Conservation (phyloP, 2,113 vertebrate genomes). For the Lamprologus tigripictilis region DNA sequence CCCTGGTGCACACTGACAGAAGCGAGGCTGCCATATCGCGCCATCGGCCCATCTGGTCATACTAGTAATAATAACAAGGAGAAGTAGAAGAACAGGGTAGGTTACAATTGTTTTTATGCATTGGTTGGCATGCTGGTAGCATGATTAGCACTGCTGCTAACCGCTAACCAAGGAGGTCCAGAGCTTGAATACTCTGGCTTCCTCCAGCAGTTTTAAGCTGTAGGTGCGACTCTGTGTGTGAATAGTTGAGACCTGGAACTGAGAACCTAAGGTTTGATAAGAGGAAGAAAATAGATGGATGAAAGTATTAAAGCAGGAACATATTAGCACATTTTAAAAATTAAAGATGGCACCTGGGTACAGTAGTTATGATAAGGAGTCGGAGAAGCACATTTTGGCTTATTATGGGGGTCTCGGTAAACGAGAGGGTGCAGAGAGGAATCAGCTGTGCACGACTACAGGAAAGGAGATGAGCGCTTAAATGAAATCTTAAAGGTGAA, state of each 20-base stretch:
- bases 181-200: rapidly evolving
- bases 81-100: neutral
- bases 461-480: neutral
- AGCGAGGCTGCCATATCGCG: rapidly evolving
- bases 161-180: neutral
- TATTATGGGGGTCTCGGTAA: neutral
- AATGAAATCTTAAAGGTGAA: neutral
- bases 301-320: neutral
- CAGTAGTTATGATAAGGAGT: neutral
- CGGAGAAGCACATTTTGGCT: rapidly evolving
- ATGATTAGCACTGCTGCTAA: neutral
- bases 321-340: neutral
- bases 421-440: neutral
- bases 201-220: neutral
- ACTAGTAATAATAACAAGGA: neutral
- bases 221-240: neutral
- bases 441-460: neutral
- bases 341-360: neutral
- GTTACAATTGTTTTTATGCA: neutral
- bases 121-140: neutral
- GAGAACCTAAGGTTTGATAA: neutral
- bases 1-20: neutral
- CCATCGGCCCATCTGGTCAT: rapidly evolving
- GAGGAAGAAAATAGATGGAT: neutral
- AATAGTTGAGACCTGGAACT: neutral